phyloP scores from a whole-genome alignment of 1,140 invertebrate species.

The Halyomorpha halys region DNA sequence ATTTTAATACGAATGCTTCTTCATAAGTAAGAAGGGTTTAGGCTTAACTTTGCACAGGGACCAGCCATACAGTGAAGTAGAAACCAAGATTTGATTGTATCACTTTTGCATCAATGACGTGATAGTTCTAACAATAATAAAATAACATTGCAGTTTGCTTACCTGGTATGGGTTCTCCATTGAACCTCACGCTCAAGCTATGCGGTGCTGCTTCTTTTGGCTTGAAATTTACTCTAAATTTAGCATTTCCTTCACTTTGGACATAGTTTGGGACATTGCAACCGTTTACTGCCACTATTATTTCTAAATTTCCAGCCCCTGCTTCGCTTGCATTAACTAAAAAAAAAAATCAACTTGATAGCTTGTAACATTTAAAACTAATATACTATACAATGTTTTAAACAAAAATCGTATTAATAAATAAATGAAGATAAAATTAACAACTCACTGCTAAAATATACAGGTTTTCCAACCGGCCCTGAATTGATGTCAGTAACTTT shows the following conservation, averaged over 20 bases:
- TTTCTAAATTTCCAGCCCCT: constrained; percentile 92
- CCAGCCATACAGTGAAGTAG: no score
- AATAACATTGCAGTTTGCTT: constrained; percentile 22
- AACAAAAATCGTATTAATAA: neutral
- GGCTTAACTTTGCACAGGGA: no score
- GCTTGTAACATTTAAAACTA: no score
- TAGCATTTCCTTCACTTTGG: constrained; percentile 91
- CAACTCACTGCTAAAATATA: constrained; percentile 83
- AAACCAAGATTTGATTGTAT: no score
- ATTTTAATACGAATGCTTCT: no score
- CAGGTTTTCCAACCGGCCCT: constrained; percentile 80
- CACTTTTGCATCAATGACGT: no score
- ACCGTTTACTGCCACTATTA: constrained; percentile 94
- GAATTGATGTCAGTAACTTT: constrained; percentile 81
- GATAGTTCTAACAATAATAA: no score
- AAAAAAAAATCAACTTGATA: constrained; percentile 30
- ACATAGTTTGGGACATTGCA: constrained; percentile 98
- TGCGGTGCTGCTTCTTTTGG: constrained; percentile 83
- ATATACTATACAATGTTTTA: neutral
- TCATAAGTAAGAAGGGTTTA: no score
- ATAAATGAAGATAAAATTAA: neutral
- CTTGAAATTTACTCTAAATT: constrained; percentile 92
- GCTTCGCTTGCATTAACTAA: constrained; percentile 67
- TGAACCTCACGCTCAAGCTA: constrained; percentile 86
- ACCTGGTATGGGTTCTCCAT: constrained; percentile 87